Evolutionary conservation across 2,113 vertebrate species (phyloP).

Genomic region (Murina feae): DNA sequence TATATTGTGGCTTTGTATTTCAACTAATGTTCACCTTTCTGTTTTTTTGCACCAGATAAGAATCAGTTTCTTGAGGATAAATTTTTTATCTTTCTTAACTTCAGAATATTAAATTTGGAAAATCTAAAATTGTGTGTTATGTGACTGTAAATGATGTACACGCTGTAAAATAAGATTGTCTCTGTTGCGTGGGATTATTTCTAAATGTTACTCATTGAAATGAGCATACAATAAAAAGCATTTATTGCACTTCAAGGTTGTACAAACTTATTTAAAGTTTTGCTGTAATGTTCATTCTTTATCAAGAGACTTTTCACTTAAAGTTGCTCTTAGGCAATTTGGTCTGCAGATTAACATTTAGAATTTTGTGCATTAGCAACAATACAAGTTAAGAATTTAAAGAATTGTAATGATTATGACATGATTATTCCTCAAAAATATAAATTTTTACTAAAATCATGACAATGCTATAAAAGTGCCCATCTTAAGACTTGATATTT

Average conservation of each 20-base stretch:
- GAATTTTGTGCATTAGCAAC: conserved; percentile 21
- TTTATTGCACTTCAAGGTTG: conserved; percentile 84
- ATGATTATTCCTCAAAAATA: conserved; percentile 13
- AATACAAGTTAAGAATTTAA: conserved; percentile 22
- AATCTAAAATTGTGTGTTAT: conserved; percentile 83
- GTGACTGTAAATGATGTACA: conserved; percentile 89
- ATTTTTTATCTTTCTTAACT: conserved; percentile 86
- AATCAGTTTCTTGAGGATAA: conserved; percentile 86
- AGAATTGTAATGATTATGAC: not conserved
- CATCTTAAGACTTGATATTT: conserved; percentile 23
- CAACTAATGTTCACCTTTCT: conserved; percentile 81
- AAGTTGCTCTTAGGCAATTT: conserved; percentile 22
- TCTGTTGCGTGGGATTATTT: conserved; percentile 88
- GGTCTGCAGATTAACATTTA: not conserved
- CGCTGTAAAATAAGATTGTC: conserved; percentile 89
- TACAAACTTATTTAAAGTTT: conserved; percentile 71
- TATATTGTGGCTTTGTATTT: conserved; percentile 86
- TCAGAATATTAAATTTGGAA: conserved; percentile 83
- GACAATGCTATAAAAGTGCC: not conserved
- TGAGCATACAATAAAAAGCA: conserved; percentile 88
- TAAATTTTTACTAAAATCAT: not conserved
- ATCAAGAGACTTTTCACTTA: conserved; percentile 51
- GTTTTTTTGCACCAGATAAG: conserved; percentile 88
- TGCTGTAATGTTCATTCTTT: not conserved
- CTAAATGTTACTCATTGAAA: conserved; percentile 87